A percentile compares a stretch with the other conserved stretches of the same genome.
Evolutionary conservation across 1,140 invertebrate genomes (phyloP).

Genomic region (Globodera rostochiensis): DNA sequence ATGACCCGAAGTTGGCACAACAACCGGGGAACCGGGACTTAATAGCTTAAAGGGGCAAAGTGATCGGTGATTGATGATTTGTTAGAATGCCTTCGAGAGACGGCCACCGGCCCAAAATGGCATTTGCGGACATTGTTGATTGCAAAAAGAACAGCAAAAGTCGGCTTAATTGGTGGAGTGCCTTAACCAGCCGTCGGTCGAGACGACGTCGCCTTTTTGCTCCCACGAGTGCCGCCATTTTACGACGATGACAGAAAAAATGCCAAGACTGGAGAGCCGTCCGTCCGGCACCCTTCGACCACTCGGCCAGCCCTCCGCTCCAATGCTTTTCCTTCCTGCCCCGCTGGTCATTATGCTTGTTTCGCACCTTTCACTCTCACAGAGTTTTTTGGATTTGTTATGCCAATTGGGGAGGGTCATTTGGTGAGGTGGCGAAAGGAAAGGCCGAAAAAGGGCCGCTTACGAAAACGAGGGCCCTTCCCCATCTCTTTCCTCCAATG

Average conservation of each 20-base stretch:
- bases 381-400: not conserved
- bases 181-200: not conserved
- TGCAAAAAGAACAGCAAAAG: conserved; percentile 5
- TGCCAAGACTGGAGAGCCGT: not conserved
- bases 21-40: conserved; percentile 39
- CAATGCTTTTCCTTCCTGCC: not conserved
- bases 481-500: not conserved
- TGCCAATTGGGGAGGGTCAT: not conserved
- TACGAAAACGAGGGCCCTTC: not conserved
- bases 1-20: conserved; percentile 27
- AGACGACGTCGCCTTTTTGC: not conserved
- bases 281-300: not conserved
- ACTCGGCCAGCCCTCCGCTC: not conserved
- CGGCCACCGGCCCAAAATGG: conserved; percentile 16
- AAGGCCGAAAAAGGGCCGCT: not conserved
- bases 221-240: not conserved
- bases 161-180: conserved; percentile 1
- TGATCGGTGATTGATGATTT: not conserved
- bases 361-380: not conserved
- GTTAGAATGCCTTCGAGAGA: conserved; percentile 29
- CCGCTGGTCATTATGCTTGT: conserved; percentile 2
- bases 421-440: not conserved
- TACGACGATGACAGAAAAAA: conserved; percentile 1
- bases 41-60: conserved; percentile 23
- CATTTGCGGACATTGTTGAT: conserved; percentile 5